phyloP scores from a whole-genome alignment of 2,888 invertebrate genomes.

The Beris morrisii region DNA sequence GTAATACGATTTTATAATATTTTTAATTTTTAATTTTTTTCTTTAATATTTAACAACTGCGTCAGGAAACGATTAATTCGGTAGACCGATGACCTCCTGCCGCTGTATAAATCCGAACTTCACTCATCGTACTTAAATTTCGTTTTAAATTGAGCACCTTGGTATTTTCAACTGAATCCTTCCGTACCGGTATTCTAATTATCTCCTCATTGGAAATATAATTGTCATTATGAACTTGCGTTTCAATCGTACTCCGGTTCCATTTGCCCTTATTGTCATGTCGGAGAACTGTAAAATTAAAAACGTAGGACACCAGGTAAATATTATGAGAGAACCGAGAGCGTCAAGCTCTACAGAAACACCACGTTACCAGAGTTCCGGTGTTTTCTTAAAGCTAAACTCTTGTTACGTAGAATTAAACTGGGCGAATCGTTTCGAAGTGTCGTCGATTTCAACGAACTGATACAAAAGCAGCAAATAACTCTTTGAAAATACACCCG shows the following conservation, averaged over 20 bases:
- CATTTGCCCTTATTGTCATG: conserved; percentile 43
- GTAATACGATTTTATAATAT: no score
- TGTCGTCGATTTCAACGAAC: conserved; percentile 39
- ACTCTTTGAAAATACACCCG: conserved; percentile 71
- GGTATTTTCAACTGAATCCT: not conserved
- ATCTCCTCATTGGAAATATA: conserved; percentile 8
- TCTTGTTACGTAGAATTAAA: conserved; percentile 38
- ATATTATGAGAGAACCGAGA: not conserved
- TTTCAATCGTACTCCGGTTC: conserved; percentile 55
- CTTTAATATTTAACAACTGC: conserved; percentile 8
- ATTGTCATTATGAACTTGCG: conserved; percentile 47
- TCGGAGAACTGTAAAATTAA: conserved; percentile 23
- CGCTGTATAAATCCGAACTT: conserved; percentile 11
- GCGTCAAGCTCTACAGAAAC: not conserved
- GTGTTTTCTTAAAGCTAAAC: conserved; percentile 24
- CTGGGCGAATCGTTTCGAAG: conserved; percentile 46
- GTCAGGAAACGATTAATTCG: conserved; percentile 23
- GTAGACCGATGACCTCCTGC: not conserved
- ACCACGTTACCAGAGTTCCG: conserved; percentile 15
- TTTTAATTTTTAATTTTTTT: not conserved
- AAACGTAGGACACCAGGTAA: not conserved
- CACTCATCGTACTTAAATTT: conserved; percentile 17
- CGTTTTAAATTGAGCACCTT: not conserved
- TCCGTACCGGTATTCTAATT: not conserved
- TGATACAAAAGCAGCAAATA: conserved; percentile 64